These are phyloP conservation scores for Andinoacara biseriatus DNA, from an alignment of 2,113 vertebrate species.

Conservation along the genomic window DNA sequence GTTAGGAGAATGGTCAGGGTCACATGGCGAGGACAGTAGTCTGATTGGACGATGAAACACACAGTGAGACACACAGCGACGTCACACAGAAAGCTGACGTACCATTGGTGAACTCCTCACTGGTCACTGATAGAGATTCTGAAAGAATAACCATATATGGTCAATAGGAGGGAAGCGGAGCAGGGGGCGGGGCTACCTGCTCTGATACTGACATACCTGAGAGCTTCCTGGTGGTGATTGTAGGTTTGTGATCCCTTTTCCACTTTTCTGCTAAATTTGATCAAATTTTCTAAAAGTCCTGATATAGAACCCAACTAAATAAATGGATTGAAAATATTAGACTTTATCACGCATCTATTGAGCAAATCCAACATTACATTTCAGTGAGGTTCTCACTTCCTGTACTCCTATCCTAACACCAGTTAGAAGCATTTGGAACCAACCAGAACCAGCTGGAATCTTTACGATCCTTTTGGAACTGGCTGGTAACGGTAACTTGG, in stretches of 20 bases:
- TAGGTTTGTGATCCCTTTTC: not conserved
- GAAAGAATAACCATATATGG: slow-evolving; percentile 93
- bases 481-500: not conserved
- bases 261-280: not conserved
- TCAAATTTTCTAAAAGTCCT: not conserved
- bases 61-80: slow-evolving; percentile 43
- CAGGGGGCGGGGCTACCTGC: slow-evolving; percentile 35
- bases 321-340: not conserved
- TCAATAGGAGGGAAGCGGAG: slow-evolving; percentile 77
- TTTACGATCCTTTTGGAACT: not conserved
- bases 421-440: not conserved
- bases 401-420: not conserved
- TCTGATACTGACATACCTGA: slow-evolving; percentile 31
- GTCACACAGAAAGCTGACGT: slow-evolving; percentile 83
- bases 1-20: slow-evolving; percentile 11
- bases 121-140: slow-evolving; percentile 99
- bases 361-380: not conserved
- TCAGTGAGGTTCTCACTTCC: not conserved
- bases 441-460: not conserved
- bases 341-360: not conserved
- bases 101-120: slow-evolving; percentile 95
- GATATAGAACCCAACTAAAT: not conserved
- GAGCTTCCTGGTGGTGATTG: not conserved
- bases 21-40: not conserved
- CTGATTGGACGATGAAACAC: slow-evolving; percentile 32